Evolutionary conservation across 2,797 vertebrate species (phyloP).

Genomic region (Enteromius fasciolatus): DNA sequence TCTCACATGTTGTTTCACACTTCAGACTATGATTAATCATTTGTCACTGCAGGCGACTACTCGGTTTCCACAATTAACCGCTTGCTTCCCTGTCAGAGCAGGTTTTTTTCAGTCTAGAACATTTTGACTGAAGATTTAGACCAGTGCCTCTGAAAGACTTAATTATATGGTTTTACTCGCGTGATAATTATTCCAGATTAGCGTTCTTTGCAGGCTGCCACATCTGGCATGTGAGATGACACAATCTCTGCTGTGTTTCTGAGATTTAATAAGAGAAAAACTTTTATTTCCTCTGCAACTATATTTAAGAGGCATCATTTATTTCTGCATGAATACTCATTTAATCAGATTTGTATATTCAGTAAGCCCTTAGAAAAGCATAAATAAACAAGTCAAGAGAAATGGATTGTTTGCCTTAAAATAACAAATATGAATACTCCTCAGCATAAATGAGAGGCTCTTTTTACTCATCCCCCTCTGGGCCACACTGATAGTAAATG

Average conservation of each 20-base stretch:
- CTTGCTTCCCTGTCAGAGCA: slow-evolving; percentile 16
- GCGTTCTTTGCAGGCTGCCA: slow-evolving; percentile 6
- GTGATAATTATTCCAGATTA: slow-evolving; percentile 31
- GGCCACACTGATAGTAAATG: slow-evolving; percentile 7
- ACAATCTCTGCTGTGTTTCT: slow-evolving; percentile 7
- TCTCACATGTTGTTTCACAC: slow-evolving; percentile 33
- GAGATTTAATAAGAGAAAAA: slow-evolving; percentile 19
- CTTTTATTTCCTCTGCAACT: background rate
- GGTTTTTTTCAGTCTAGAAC: slow-evolving; percentile 6
- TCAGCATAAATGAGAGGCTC: background rate
- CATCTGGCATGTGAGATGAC: slow-evolving; percentile 17
- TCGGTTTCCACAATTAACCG: slow-evolving; percentile 30
- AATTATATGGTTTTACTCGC: slow-evolving; percentile 27
- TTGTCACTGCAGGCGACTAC: slow-evolving; percentile 6
- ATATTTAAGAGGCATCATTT: background rate
- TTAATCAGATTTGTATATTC: slow-evolving; percentile 2
- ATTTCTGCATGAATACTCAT: background rate
- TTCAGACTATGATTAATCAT: slow-evolving; percentile 43
- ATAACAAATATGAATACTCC: background rate
- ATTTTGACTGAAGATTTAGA: slow-evolving; percentile 26
- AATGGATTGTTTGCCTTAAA: background rate
- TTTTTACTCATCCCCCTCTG: background rate
- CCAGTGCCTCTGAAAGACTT: slow-evolving; percentile 13
- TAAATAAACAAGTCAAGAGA: background rate
- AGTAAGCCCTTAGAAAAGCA: background rate